Evolutionary conservation across 2,888 invertebrate species (phyloP).

Genomic region (Vesta saturnalis): DNA sequence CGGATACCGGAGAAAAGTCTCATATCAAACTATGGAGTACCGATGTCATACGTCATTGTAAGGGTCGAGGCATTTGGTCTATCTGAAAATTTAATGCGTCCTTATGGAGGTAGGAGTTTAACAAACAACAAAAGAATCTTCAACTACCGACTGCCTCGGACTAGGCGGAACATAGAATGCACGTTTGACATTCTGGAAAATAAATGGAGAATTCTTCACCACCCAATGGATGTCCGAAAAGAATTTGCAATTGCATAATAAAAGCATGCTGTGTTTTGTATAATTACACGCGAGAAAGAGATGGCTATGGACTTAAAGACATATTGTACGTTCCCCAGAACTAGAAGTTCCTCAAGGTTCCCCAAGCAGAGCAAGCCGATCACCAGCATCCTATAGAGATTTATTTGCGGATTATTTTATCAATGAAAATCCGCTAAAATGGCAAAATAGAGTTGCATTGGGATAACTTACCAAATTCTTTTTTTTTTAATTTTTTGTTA

Average conservation of each 20-base stretch:
- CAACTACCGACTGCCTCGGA: constrained; percentile 11
- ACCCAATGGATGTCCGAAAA: constrained; percentile 3
- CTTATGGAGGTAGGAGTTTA: constrained; percentile 16
- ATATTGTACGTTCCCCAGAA: not conserved
- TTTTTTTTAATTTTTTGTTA: not conserved
- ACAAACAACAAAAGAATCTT: constrained; percentile 14
- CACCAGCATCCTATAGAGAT: not conserved
- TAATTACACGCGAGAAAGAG: constrained; percentile 5
- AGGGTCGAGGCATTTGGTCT: constrained; percentile 32
- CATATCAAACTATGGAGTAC: constrained; percentile 6
- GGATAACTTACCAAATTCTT: not conserved
- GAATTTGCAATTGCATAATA: constrained; percentile 6
- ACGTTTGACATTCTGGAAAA: constrained; percentile 25
- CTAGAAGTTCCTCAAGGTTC: not conserved
- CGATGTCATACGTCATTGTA: constrained; percentile 20
- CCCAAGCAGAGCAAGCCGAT: not conserved
- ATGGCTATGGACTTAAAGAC: constrained; percentile 7
- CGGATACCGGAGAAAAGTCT: constrained; percentile 16
- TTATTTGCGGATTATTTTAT: not conserved
- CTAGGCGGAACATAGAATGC: constrained; percentile 19
- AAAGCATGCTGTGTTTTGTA: constrained; percentile 12
- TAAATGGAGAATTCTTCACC: too few relatives aligned
- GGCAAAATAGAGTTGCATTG: not conserved
- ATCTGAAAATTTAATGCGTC: constrained; percentile 26
- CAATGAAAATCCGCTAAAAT: not conserved